Base-by-base conservation (phyloP, 1,140 invertebrate species). In the Cepaea nemoralis region DNA sequence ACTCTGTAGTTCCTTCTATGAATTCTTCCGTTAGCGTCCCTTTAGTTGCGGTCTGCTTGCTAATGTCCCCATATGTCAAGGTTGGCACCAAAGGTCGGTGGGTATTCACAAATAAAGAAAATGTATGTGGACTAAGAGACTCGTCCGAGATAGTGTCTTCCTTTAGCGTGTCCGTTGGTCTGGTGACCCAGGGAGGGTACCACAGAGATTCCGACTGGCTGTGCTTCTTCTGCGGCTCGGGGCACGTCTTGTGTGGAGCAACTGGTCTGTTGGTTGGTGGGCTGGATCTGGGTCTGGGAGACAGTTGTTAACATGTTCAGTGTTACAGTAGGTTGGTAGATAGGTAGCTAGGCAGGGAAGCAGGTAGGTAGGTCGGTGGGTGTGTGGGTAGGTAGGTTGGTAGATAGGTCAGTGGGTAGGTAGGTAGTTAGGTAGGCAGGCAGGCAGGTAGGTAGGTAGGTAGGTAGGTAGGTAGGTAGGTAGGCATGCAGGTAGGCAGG, bases 61-160 rank as follows among this genome's bases (percentile, higher is more conserved):
- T 76, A 50, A 74, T 45, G 73, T 85, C 86, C 8, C 83, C 85
- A 76, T 85, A 85, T 0, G 83, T 74, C 6, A 82, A 78, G 24
- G 45, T 66, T 22, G 33, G 45, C 0, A 73, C 59, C 24, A 48
- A 48, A n/a, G 50, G 67, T 24, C 48, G 69, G 2, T 50, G 50
- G 40, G 78, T 77, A 35, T 67, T 78, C 6, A 89, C 80, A 22
- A 87, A 79, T 33, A 85, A 50, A 22, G 85, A 81, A 42, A 87
- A 55, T 35, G 86, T 77, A 1, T 77, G 42, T 24, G 88, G 86
- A 63, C 81, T 85, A 10, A 88, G 78, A 0, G 86, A 85, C 74
- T 88, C 87, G 79, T 85, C 86, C 87, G 86, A 12, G 86, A 86
- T 86, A 12, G 80, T 81, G 86, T 1, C 83, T 82, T n/a, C 83